phyloP scores from a whole-genome alignment of 2,888 invertebrate genomes.

The Tachina grossa region DNA sequence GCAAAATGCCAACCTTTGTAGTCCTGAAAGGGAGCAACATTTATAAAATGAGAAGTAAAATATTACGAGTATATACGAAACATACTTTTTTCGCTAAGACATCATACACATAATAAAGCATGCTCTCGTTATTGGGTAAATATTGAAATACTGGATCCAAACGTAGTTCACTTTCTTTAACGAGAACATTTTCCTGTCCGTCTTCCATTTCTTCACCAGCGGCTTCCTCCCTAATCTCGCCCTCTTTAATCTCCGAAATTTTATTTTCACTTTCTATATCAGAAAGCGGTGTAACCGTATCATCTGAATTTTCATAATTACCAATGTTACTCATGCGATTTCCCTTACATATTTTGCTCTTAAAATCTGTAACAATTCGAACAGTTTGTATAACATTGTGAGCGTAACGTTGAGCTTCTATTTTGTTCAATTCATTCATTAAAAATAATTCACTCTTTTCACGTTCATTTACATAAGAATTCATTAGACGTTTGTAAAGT shows the following conservation, averaged over 20 bases:
- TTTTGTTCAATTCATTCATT: slow-evolving; percentile 76
- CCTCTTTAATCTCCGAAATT: slow-evolving; percentile 27
- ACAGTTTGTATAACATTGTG: slow-evolving; percentile 75
- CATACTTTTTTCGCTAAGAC: slow-evolving; percentile 76
- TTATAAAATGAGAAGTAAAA: background rate
- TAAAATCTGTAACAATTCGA: slow-evolving; percentile 75
- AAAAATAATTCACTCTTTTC: slow-evolving; percentile 78
- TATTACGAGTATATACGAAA: background rate
- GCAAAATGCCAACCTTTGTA: slow-evolving; percentile 80
- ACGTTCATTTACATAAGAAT: slow-evolving; percentile 77
- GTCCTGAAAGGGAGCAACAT: slow-evolving; percentile 71
- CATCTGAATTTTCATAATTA: slow-evolving; percentile 78
- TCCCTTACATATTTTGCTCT: slow-evolving; percentile 79
- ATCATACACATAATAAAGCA: slow-evolving; percentile 77
- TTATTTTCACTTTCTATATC: slow-evolving; percentile 60
- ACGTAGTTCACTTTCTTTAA: slow-evolving; percentile 71
- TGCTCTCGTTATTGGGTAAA: slow-evolving; percentile 77
- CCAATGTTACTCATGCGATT: slow-evolving; percentile 80
- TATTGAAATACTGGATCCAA: slow-evolving; percentile 79
- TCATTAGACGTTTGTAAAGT: slow-evolving; percentile 76
- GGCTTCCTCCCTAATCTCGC: slow-evolving; percentile 1
- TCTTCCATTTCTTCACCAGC: slow-evolving; percentile 32
- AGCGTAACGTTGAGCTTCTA: slow-evolving; percentile 75
- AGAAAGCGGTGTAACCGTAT: slow-evolving; percentile 66
- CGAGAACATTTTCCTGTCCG: slow-evolving; percentile 28